Base-by-base conservation (phyloP, 2,888 invertebrate genomes). In the Petrolisthes cinctipes region DNA sequence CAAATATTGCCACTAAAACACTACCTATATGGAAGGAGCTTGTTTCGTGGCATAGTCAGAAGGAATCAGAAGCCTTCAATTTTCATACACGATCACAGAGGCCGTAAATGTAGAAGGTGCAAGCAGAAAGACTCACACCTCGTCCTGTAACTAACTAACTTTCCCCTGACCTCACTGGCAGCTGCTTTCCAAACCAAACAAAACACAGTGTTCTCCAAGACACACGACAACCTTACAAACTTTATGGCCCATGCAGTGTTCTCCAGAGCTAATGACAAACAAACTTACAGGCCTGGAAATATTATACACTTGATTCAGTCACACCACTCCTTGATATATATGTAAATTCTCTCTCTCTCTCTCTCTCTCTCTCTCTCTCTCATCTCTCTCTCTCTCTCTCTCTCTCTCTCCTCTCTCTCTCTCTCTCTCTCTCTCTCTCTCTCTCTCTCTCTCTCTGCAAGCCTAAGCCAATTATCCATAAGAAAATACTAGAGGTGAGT, bases 291-390 rank as follows among this genome's bases (percentile, higher is more conserved):
- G 61, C 14, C 61, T 9, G 61, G 61, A 61, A 9, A 7, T n/a
- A 14, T 6, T 73, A 11, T 73, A 6, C 7, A 6, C n/a, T 20
- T 78, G 17, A 37, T 20, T 78, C 78, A 17, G 17, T 78, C 78
- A 17, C 78, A 17, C 78, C 20, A 7, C 37, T 51, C 7, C 78
- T 78, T 20, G 5, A 6, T 78, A 7, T 14, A 7, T 78, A 6
- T 37, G 37, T 78, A 7, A 7, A 5, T 78, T 68, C 66, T 82
- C 66, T 68, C 82, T 82, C 82, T 68, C 68, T 82, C 82, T 82
- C 82, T 82, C 68, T 71, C 71, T 82, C 82, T 68, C 82, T 82
- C 71, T 68, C 82, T 71, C 51, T 71, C 54, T 81, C 82, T 54
- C 11, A 6, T 79, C 54, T 79, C n/a, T 54, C 79, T 5, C 57